Base-by-base conservation (phyloP, 2,888 invertebrate species). In the Nipponacmea schrenckii region DNA sequence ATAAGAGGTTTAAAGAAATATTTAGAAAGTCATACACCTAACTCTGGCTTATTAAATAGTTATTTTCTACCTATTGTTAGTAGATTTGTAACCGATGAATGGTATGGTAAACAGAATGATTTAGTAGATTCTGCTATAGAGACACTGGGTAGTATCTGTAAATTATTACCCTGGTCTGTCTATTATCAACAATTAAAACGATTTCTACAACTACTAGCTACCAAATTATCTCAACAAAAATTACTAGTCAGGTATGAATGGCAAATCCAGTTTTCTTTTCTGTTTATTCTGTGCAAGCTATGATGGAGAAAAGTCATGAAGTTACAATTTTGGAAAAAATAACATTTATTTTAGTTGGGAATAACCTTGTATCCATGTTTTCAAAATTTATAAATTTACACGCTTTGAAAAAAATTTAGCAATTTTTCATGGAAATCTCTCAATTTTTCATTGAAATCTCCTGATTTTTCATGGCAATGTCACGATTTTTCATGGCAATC, bases 71-170 rank as follows among this genome's bases (percentile, higher is more conserved):
- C 98, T 0, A 88, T 98, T 71, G 93, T 94, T 0, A 92, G 94
- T 0, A 92, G 92, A 50, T 97, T 94, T 89, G 90, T 98, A 50
- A 92, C 94, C 75, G 93, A 93, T 74, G 94, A 94, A 67, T 92
- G 92, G 80, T 95, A 93, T 84, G 89, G 91, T 0, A 93, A 93
- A 71, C 94, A 95, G 46, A 74, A 81, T 15, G 80, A 80, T 45
- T 89, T 97, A 0, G 91, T 96, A 64, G 96, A 96, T 85, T 94
- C 94, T 0, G 94, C 96, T 0, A 94, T 96, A 74, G 94, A 95
- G 86, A 92, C 94, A 0, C 90, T 97, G 10, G 93, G 94, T 0
- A 92, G 92, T 0, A 92, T 95, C 69, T 94, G 95, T 82, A 91
- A 91, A 80, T 89, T 94, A 66, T 90, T 97, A 48, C 95, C 96